These are phyloP conservation scores for Hyla sarda DNA, from an alignment of 2,113 vertebrate species.

Conservation along the genomic window DNA sequence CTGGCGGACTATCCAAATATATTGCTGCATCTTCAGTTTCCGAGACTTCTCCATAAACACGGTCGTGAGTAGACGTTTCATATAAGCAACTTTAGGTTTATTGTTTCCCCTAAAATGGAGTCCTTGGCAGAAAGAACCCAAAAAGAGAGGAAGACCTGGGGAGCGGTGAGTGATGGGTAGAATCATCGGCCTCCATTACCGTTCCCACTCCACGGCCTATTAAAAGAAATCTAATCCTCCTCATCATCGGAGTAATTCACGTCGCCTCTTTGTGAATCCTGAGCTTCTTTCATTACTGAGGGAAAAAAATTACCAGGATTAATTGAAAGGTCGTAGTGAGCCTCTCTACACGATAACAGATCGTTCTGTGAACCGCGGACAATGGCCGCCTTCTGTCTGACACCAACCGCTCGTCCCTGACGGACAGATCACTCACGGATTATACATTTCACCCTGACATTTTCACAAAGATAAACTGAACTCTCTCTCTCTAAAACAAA, in stretches of 20 bases:
- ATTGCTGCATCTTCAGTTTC: background rate
- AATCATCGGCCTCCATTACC: background rate
- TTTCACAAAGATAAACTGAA: slow-evolving; percentile 13
- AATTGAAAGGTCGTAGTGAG: background rate
- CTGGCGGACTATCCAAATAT: background rate
- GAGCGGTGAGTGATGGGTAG: background rate
- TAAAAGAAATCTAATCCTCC: background rate
- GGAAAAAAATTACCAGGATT: slow-evolving; percentile 20
- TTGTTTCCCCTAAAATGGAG: background rate
- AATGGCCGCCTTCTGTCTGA: background rate
- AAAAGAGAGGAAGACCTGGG: background rate
- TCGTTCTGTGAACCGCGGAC: background rate
- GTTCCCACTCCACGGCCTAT: background rate
- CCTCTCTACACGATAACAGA: slow-evolving; percentile 8
- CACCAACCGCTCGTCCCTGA: background rate
- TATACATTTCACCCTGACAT: slow-evolving; percentile 15
- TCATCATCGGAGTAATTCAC: slow-evolving; percentile 17
- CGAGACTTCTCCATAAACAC: background rate
- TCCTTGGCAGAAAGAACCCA: background rate
- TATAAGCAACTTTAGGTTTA: background rate
- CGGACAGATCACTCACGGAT: background rate
- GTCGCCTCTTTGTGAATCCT: background rate
- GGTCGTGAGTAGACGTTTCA: background rate
- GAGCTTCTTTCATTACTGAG: background rate
- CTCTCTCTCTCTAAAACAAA: background rate